These are phyloP conservation scores for Troides oblongomaculatus DNA, from an alignment of 2,888 invertebrate genomes.

Conservation along the genomic window DNA sequence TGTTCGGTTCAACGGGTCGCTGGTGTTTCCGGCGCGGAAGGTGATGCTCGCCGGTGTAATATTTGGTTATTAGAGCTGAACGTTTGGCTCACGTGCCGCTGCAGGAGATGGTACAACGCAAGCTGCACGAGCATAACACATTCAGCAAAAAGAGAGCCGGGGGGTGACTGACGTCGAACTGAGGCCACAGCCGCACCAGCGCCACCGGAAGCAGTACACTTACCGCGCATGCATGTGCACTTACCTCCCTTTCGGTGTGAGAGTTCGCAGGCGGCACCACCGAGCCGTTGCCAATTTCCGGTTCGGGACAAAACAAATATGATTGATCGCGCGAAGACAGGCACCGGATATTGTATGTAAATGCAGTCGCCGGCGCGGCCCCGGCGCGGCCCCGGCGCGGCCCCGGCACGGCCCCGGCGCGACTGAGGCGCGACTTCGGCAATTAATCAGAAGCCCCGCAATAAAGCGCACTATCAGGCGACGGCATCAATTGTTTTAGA, in stretches of 20 bases:
- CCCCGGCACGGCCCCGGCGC: too few species aligned
- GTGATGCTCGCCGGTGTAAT: too few species aligned
- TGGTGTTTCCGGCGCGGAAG: too few species aligned
- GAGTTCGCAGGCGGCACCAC: not conserved
- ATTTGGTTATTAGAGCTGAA: too few species aligned
- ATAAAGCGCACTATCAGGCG: not conserved
- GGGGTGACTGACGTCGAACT: not conserved
- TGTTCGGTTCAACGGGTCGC: too few species aligned
- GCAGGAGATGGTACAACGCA: too few species aligned
- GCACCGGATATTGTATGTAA: constrained; percentile 56
- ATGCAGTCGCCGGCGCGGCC: constrained; percentile 32
- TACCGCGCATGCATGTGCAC: not conserved
- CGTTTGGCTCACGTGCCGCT: too few species aligned
- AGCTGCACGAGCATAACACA: too few species aligned
- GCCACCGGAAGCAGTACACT: too few species aligned
- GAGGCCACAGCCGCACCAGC: too few species aligned
- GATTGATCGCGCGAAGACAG: constrained; percentile 19
- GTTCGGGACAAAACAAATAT: too few species aligned
- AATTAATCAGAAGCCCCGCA: not conserved
- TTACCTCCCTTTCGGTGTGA: not conserved
- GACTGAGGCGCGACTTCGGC: not conserved
- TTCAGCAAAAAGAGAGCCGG: too few species aligned
- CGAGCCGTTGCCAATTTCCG: not conserved
- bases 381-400: not conserved
- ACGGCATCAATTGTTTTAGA: not conserved